A percentile compares a stretch with the other conserved stretches of the same genome.
Conservation (phyloP, 2,113 vertebrate species). For the Heptranchias perlo region DNA sequence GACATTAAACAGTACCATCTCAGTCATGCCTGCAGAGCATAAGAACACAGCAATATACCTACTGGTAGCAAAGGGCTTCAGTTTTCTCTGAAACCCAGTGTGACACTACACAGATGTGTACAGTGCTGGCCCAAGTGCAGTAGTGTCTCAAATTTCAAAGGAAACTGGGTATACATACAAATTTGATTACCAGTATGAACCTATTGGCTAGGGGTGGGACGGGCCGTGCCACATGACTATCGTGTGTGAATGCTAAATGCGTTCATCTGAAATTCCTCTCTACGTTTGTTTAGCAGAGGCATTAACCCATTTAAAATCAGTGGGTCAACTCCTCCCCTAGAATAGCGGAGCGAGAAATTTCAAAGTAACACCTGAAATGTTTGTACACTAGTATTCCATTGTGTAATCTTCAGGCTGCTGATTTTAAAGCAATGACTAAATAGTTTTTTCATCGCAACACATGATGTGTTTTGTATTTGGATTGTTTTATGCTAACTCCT, state of each 20-base stretch:
- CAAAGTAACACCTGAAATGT: background rate
- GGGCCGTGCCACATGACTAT: background rate
- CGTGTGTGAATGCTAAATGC: background rate
- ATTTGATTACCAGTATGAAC: background rate
- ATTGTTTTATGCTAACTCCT: background rate
- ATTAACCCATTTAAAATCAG: background rate
- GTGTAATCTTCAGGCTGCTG: background rate
- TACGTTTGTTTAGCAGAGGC: background rate
- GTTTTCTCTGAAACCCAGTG: background rate
- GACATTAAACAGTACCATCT: background rate
- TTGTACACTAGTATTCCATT: background rate
- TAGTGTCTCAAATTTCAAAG: background rate
- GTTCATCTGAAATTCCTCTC: background rate
- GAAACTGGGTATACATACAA: background rate
- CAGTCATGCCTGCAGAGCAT: background rate
- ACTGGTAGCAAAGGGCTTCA: background rate
- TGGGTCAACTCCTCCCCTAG: background rate
- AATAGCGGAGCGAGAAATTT: background rate
- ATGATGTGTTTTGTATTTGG: background rate
- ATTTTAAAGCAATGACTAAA: background rate
- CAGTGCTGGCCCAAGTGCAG: background rate
- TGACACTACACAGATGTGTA: background rate
- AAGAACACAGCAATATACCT: background rate
- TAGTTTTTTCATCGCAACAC: background rate
- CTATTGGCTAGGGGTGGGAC: background rate